Evolutionary conservation across 2,113 vertebrate genomes (phyloP).

Genomic region (Otolemur garnettii): DNA sequence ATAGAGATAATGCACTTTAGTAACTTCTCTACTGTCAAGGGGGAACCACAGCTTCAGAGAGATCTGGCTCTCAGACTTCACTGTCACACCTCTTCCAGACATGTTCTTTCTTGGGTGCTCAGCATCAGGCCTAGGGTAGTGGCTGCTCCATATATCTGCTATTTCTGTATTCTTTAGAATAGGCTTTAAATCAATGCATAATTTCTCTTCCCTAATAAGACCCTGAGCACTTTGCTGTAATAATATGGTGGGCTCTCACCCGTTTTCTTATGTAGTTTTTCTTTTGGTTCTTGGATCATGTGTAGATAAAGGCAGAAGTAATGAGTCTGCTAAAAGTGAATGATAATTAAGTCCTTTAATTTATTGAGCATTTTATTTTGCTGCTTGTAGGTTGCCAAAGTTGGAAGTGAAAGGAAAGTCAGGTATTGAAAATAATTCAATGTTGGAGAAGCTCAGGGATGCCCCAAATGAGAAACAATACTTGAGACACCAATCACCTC

Average conservation of each 20-base stretch:
- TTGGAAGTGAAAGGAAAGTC: neutral
- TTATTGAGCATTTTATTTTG: neutral
- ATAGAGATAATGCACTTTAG: neutral
- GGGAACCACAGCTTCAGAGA: neutral
- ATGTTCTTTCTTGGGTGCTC: neutral
- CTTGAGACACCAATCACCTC: neutral
- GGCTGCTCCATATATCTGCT: neutral
- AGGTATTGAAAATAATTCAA: neutral
- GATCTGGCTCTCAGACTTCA: neutral
- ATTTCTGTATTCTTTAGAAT: neutral
- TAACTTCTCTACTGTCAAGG: neutral
- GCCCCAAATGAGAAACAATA: neutral
- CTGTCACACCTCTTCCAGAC: neutral
- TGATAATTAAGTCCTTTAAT: neutral
- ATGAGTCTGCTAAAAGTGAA: neutral
- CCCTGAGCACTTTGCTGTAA: neutral
- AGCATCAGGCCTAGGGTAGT: neutral
- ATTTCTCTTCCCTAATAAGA: neutral
- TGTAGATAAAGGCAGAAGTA: neutral
- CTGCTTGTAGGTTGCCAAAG: slow-evolving; percentile 3
- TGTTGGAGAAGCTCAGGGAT: neutral
- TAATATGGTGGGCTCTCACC: neutral
- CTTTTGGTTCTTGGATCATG: neutral
- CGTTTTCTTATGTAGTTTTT: neutral
- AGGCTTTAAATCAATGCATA: neutral